These are phyloP conservation scores for Criorhina ranunculi DNA, from an alignment of 2,888 invertebrate species.

Conservation along the genomic window DNA sequence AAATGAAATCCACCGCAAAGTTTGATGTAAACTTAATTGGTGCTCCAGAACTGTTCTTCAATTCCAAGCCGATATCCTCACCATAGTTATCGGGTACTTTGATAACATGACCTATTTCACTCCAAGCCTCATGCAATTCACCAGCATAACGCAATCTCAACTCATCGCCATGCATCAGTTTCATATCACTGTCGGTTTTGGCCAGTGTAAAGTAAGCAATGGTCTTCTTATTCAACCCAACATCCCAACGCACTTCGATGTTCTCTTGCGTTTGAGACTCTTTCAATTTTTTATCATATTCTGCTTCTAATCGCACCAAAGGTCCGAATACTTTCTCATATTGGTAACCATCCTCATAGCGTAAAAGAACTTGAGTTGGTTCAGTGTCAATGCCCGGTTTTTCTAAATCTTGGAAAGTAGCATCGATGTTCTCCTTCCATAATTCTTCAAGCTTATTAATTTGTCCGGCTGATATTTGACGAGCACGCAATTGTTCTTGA, in stretches of 20 bases:
- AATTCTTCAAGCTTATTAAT: constrained; percentile 99
- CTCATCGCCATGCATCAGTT: constrained; percentile 99
- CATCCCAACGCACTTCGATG: constrained; percentile 99
- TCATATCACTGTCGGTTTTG: constrained; percentile 99
- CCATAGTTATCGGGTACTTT: constrained; percentile 98
- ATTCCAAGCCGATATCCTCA: constrained; percentile 98
- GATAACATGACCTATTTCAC: constrained; percentile 99
- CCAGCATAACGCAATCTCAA: constrained; percentile 96
- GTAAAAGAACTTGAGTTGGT: constrained; percentile 91
- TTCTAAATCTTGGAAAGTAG: constrained; percentile 98
- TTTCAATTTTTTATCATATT: constrained; percentile 98
- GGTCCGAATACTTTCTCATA: constrained; percentile 99
- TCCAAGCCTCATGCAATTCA: constrained; percentile 97
- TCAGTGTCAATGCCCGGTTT: constrained; percentile 99
- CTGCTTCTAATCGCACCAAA: constrained; percentile 97
- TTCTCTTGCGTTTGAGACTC: constrained; percentile 99
- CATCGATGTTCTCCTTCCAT: constrained; percentile 99
- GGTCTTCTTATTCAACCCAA: constrained; percentile 98
- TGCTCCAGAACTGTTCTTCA: constrained; percentile 96
- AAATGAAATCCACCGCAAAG: constrained; percentile 99
- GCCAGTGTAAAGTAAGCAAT: constrained; percentile 99
- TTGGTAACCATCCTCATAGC: constrained; percentile 99
- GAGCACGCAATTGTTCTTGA: constrained; percentile 96
- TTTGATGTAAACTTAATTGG: constrained; percentile 97
- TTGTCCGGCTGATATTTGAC: constrained; percentile 98